Conservation (phyloP, 1,140 invertebrate species). For the Pseudomyrmex cubaensis region DNA sequence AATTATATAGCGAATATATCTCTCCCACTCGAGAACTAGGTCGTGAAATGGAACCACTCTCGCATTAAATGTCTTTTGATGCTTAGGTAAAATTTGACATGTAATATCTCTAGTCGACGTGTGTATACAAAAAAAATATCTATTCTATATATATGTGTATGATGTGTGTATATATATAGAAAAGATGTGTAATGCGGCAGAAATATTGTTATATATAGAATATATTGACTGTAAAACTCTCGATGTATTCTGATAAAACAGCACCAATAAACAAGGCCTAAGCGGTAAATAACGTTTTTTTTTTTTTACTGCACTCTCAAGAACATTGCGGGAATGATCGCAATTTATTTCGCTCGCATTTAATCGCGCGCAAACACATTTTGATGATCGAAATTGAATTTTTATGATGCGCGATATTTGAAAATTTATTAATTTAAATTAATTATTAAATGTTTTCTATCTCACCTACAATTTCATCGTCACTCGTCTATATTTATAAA, state of each 20-base stretch:
- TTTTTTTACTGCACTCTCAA: background rate
- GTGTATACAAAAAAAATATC: constrained; percentile 60
- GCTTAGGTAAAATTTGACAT: background rate
- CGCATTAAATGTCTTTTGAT: constrained; percentile 19
- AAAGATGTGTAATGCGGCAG: constrained; percentile 49
- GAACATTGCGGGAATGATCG: too few species aligned
- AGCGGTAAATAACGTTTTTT: constrained; percentile 35
- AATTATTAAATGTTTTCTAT: too few species aligned
- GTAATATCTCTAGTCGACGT: constrained; percentile 44
- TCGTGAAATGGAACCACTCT: constrained; percentile 33
- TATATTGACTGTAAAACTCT: constrained; percentile 72
- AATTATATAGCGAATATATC: constrained; percentile 1
- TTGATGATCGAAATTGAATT: too few species aligned
- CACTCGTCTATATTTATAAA: constrained; percentile 27
- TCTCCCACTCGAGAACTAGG: background rate
- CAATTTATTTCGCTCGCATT: too few species aligned
- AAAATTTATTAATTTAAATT: too few species aligned
- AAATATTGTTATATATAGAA: constrained; percentile 63
- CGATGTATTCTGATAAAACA: constrained; percentile 71
- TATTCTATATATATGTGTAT: constrained; percentile 64
- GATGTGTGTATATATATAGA: constrained; percentile 53
- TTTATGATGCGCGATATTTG: too few species aligned
- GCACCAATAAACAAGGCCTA: constrained; percentile 76
- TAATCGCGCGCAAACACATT: too few species aligned
- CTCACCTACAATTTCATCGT: background rate